Evolutionary conservation across 2,888 invertebrate species (phyloP).

Genomic region (Camptogramma bilineatum): DNA sequence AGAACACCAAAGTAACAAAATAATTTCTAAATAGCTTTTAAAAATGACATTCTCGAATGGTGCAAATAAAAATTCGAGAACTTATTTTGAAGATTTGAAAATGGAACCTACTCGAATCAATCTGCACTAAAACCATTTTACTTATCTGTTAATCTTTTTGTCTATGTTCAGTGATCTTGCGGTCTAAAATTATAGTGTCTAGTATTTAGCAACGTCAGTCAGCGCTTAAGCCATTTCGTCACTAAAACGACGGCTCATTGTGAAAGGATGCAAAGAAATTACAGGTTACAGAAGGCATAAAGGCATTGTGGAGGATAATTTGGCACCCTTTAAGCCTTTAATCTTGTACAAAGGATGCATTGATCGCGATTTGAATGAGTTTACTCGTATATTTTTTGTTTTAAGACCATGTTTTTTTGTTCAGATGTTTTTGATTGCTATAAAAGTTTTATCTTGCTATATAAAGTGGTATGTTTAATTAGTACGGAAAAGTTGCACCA

Average conservation of each 20-base stretch:
- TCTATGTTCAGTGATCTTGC: conserved; percentile 9
- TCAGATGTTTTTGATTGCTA: background rate
- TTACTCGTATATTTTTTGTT: conserved; percentile 12
- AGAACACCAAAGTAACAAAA: background rate
- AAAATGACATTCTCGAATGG: background rate
- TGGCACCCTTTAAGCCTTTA: conserved; percentile 63
- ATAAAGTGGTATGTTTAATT: background rate
- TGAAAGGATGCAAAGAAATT: conserved; percentile 68
- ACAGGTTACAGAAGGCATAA: conserved; percentile 58
- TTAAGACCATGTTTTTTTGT: background rate
- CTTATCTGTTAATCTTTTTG: background rate
- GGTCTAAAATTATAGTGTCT: conserved; percentile 18
- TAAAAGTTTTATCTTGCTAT: background rate
- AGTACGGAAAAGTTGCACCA: too few species aligned
- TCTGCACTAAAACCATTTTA: background rate
- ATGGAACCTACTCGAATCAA: background rate
- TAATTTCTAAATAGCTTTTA: background rate
- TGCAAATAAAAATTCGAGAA: too few species aligned
- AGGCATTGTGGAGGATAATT: conserved; percentile 71
- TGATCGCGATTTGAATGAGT: conserved; percentile 30
- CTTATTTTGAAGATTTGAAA: too few species aligned
- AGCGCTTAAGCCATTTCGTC: conserved; percentile 54
- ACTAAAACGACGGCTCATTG: conserved; percentile 46
- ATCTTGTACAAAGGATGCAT: conserved; percentile 41
- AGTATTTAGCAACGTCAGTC: conserved; percentile 30